A percentile compares a stretch with the other conserved stretches of the same genome.
These are phyloP conservation scores for Anagrus nilaparvatae DNA, from an alignment of 1,140 invertebrate genomes.

Conservation along the genomic window DNA sequence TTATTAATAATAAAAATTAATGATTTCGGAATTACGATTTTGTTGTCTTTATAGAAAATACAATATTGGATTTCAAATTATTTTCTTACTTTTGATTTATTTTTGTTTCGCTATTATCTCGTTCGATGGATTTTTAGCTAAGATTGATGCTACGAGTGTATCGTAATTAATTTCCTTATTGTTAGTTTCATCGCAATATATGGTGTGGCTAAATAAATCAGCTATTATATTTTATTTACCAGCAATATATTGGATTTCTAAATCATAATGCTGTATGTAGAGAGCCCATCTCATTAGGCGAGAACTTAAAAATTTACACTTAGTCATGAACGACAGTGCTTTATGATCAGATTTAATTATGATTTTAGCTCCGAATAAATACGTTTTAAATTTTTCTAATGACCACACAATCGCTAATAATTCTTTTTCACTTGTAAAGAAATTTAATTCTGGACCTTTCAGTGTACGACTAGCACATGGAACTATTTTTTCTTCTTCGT, in stretches of 20 bases:
- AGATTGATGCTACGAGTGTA: too few species aligned
- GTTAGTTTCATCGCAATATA: too few species aligned
- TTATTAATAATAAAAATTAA: too few species aligned
- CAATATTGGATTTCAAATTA: too few species aligned
- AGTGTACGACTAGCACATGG: not conserved
- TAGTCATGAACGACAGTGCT: not conserved
- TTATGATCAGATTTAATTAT: constrained; percentile 1
- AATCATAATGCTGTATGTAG: not conserved
- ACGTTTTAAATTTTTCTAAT: constrained; percentile 6
- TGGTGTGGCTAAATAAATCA: constrained; percentile 9
- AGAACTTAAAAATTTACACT: not conserved
- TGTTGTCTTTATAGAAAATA: too few species aligned
- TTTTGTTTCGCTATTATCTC: too few species aligned
- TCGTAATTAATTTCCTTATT: too few species aligned
- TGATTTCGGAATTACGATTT: too few species aligned
- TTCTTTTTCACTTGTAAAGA: constrained; percentile 2
- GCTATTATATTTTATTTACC: constrained; percentile 4
- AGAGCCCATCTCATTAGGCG: constrained; percentile 2
- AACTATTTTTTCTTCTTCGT: not conserved
- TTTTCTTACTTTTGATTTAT: too few species aligned
- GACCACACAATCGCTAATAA: constrained; percentile 3
- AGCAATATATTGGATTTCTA: not conserved
- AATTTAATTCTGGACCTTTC: not conserved
- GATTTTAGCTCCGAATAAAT: not conserved
- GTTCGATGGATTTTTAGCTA: too few species aligned